phyloP scores from a whole-genome alignment of 2,888 invertebrate genomes.

The Aphidoletes aphidimyza region DNA sequence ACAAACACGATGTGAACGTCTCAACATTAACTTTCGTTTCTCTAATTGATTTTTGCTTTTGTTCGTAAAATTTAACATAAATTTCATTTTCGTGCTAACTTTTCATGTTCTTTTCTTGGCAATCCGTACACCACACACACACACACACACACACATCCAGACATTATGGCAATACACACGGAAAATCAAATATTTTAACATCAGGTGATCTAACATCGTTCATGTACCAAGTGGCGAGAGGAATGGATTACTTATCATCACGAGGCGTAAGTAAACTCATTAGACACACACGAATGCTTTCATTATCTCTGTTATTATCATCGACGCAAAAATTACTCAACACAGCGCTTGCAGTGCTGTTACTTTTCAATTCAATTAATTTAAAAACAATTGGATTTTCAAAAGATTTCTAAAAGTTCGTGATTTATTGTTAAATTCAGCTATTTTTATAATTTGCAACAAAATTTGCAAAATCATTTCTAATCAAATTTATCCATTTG shows the following conservation, averaged over 20 bases:
- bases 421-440: neutral
- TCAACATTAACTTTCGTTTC: neutral
- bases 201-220: conserved; percentile 89
- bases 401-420: neutral
- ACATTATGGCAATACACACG: conserved; percentile 68
- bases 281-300: conserved; percentile 38
- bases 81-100: neutral
- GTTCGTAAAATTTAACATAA: neutral
- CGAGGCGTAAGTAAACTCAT: conserved; percentile 76
- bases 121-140: no score
- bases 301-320: conserved; percentile 3
- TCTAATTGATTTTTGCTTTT: conserved; percentile 19
- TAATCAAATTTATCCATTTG: no score
- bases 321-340: neutral
- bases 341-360: neutral
- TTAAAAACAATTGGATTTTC: conserved; percentile 13
- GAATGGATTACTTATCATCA: conserved; percentile 86
- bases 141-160: no score
- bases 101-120: neutral
- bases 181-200: conserved; percentile 80
- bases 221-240: conserved; percentile 89
- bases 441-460: neutral
- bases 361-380: neutral
- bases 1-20: neutral
- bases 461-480: neutral